Evolutionary conservation across 2,888 invertebrate species (phyloP), one percentile per base, ranked within the genome.

Genomic region (Antitype chi): DNA sequence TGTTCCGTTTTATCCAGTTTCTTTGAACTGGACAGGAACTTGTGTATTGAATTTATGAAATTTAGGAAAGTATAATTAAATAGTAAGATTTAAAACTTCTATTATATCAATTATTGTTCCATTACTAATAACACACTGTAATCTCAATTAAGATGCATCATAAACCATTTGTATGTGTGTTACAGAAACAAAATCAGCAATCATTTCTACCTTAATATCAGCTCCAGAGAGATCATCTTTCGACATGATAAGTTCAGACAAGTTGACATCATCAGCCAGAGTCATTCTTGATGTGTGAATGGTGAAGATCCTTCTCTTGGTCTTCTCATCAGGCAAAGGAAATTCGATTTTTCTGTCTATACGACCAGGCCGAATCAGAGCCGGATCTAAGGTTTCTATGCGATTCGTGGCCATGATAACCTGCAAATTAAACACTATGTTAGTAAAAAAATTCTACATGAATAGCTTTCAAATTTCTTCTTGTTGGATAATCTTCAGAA

Each of bases 271-370:
- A 82, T 98, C 98, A 17, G 99, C 98, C 78, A 99, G 96, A 0
- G 99, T 99, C 99, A 99, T 99, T 85, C 99, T 97, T n/a, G 99
- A 99, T 1, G 99, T 99, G 95, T 99, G 99, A 90, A 99, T 99
- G 85, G 98, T 99, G 94, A 99, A 99, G 92, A 99, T 99, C 86
- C 99, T 97, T 76, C 99, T 97, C 93, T 99, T 99, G 0, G 99
- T 99, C 94, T 99, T 99, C 94, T 99, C 99, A 96, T 99, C 99
- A 0, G 99, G 99, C 71, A 99, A 97, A 0, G 99, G 99, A 94
- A 99, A 99, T 95, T 99, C 99, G 83, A 99, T 99, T 96, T 99
- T 99, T 74, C 99, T 97, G 96, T 99, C 99, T 89, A 99, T 99
- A 94, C 99, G 98, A 32, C 99, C 99, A 1, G 99, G 99, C 87